These are phyloP conservation scores for Spea bombifrons DNA, from an alignment of 2,113 vertebrate species.

Conservation along the genomic window DNA sequence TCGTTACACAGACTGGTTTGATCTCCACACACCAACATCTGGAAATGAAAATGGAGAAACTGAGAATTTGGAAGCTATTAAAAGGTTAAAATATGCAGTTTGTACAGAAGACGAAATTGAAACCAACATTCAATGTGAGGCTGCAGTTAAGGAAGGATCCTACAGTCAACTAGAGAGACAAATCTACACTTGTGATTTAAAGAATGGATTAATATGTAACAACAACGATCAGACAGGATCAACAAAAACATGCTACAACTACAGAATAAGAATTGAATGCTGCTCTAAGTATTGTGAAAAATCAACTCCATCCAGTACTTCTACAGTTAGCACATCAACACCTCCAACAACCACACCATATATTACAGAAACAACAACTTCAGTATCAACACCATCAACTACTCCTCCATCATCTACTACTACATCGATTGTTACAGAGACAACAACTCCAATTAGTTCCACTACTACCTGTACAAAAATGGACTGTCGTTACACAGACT, in stretches of 20 bases:
- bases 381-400: background rate
- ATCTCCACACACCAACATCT: background rate
- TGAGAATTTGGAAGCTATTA: background rate
- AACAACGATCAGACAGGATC: background rate
- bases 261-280: constrained; percentile 16
- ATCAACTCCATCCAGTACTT: background rate
- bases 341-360: background rate
- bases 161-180: background rate
- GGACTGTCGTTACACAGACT: background rate
- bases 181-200: background rate
- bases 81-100: background rate
- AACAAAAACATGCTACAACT: background rate
- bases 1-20: background rate
- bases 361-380: background rate
- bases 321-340: background rate
- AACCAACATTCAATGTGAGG: constrained; percentile 9
- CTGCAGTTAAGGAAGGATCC: background rate
- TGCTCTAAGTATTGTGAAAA: background rate
- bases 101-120: background rate
- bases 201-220: constrained; percentile 18
- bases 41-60: background rate
- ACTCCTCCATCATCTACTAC: too few species aligned
- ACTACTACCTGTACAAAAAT: background rate
- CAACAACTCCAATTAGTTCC: background rate
- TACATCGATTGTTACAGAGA: background rate